A percentile compares a stretch with the other conserved stretches of the same genome.
Evolutionary conservation across 1,140 invertebrate genomes (phyloP).

Genomic region (Nilaparvata lugens): DNA sequence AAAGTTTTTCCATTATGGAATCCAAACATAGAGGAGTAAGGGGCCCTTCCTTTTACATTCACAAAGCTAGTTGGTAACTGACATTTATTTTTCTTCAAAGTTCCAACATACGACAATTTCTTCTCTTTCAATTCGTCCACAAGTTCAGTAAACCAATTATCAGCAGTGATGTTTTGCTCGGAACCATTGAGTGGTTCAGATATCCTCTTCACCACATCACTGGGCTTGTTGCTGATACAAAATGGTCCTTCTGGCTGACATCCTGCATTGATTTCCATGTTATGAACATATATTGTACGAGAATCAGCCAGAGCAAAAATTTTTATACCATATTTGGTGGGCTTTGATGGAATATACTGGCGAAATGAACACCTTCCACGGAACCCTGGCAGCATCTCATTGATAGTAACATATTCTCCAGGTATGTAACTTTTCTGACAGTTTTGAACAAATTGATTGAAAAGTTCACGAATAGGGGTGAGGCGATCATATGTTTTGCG

Average conservation of each 20-base stretch:
- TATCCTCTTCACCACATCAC: not conserved
- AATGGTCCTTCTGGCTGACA: not conserved
- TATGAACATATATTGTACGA: not conserved
- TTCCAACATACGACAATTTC: not conserved
- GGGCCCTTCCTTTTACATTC: not conserved
- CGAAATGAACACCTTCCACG: not conserved
- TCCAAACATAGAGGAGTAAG: slow-evolving; percentile 20
- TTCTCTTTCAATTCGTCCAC: not conserved
- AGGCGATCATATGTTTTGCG: not conserved
- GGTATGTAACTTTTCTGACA: not conserved
- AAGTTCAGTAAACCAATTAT: slow-evolving; percentile 33
- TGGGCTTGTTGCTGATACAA: not conserved
- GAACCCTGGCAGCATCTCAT: slow-evolving; percentile 2
- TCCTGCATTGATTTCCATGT: slow-evolving; percentile 3
- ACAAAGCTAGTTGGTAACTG: not conserved
- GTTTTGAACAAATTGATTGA: not conserved
- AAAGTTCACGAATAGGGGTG: not conserved
- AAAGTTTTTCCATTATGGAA: slow-evolving; percentile 25
- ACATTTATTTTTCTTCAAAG: not conserved
- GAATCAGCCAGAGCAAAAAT: not conserved
- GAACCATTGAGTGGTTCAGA: slow-evolving; percentile 23
- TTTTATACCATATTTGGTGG: slow-evolving; percentile 4
- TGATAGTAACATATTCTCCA: not conserved
- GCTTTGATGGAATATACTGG: not conserved
- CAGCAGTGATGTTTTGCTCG: slow-evolving; percentile 31